Conservation (phyloP, 1,140 invertebrate genomes). For the Streblospio benedicti region DNA sequence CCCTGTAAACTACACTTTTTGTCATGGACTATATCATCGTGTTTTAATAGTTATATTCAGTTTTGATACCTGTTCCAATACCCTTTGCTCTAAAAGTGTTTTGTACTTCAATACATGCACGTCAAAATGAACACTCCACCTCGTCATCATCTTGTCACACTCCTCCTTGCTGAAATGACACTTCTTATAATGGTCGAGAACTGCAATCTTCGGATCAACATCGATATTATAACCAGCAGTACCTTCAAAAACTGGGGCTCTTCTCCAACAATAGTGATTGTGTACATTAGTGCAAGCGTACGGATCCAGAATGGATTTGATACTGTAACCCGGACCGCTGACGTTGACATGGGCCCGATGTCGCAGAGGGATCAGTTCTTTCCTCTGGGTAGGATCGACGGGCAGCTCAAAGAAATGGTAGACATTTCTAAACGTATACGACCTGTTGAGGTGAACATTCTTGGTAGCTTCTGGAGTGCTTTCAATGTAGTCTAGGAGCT, state of each 20-base stretch:
- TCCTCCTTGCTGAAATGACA: background rate
- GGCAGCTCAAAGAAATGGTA: slow-evolving; percentile 7
- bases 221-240: background rate
- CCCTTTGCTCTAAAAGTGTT: no score
- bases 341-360: slow-evolving; percentile 1
- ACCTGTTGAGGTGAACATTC: background rate
- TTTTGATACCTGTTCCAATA: no score
- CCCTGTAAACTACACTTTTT: no score
- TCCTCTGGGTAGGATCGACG: background rate
- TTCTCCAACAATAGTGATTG: slow-evolving; percentile 13
- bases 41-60: no score
- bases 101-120: no score
- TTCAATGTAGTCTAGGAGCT: slow-evolving; percentile 1
- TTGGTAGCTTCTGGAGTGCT: background rate
- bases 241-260: no score
- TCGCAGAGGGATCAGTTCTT: background rate
- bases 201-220: background rate
- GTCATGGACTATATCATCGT: no score
- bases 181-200: slow-evolving; percentile 11
- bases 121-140: no score
- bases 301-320: background rate
- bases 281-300: slow-evolving; percentile 2
- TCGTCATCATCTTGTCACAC: background rate
- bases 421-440: slow-evolving; percentile 3
- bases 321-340: background rate